Evolutionary conservation across 2,888 invertebrate species (phyloP).

Genomic region (Dicyrtoma fusca): DNA sequence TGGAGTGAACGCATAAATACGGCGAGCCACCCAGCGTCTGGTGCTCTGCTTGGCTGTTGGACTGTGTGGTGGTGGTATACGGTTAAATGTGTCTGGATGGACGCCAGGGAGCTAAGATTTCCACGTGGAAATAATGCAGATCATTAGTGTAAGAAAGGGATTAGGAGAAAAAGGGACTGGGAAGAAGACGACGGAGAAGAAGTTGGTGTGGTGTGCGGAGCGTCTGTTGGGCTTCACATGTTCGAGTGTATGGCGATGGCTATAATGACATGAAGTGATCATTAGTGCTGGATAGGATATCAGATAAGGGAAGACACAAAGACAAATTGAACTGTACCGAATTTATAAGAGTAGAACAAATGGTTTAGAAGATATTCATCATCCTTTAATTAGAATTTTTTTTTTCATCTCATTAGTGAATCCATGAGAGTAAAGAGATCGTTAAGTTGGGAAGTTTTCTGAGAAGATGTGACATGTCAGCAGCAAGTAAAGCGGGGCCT

Average conservation of each 20-base stretch:
- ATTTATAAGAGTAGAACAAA: slow-evolving; percentile 44
- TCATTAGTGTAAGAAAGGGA: slow-evolving; percentile 34
- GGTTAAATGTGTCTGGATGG: slow-evolving; percentile 26
- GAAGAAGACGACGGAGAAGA: slow-evolving; percentile 36
- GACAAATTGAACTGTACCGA: slow-evolving; percentile 47
- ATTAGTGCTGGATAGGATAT: slow-evolving; percentile 50
- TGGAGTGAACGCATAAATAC: slow-evolving; percentile 1
- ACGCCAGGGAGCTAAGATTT: slow-evolving; percentile 24
- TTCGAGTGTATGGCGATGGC: neutral
- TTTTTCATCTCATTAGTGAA: slow-evolving; percentile 52
- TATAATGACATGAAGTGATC: slow-evolving; percentile 42
- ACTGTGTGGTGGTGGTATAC: neutral
- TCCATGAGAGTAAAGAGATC: slow-evolving; percentile 45
- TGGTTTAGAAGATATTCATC: slow-evolving; percentile 52
- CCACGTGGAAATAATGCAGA: slow-evolving; percentile 40
- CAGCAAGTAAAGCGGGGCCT: slow-evolving; percentile 6
- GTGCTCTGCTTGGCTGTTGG: neutral
- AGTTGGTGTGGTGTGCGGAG: neutral
- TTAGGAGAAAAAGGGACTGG: slow-evolving; percentile 32
- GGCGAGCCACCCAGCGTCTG: neutral
- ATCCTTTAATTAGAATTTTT: slow-evolving; percentile 54
- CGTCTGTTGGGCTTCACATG: slow-evolving; percentile 6
- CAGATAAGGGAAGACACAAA: slow-evolving; percentile 45
- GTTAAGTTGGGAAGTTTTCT: slow-evolving; percentile 46
- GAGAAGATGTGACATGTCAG: slow-evolving; percentile 30